Conservation (phyloP, 2,888 invertebrate genomes). For the Malachius bipustulatus region DNA sequence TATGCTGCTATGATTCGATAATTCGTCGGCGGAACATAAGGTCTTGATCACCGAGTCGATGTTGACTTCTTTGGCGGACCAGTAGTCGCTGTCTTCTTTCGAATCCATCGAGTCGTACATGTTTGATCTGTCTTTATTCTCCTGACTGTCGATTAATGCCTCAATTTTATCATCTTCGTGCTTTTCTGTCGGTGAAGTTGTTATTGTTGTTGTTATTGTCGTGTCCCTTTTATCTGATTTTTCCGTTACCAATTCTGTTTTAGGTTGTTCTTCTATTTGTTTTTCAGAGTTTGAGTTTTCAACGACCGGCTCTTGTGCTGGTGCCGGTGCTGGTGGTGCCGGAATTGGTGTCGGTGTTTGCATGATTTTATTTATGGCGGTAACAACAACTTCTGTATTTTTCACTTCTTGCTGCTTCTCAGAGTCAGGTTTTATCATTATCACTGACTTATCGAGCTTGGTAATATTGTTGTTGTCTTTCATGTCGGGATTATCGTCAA, state of each 20-base stretch:
- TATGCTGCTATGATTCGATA: constrained; percentile 34
- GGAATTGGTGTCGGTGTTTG: too few relatives aligned
- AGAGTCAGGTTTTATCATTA: too few relatives aligned
- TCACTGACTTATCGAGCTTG: too few relatives aligned
- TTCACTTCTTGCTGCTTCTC: too few relatives aligned
- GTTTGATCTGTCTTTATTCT: constrained; percentile 26
- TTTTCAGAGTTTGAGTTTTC: constrained; percentile 12
- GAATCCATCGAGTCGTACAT: constrained; percentile 42
- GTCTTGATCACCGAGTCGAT: constrained; percentile 73
- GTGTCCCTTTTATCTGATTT: constrained; percentile 16
- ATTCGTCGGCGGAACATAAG: constrained; percentile 43
- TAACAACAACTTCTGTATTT: too few relatives aligned
- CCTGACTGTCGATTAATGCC: too few relatives aligned
- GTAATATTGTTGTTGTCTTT: too few relatives aligned
- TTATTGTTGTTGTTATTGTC: constrained; percentile 21
- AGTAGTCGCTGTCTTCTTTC: constrained; percentile 62
- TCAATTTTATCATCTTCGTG: too few relatives aligned
- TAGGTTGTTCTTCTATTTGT: constrained; percentile 15
- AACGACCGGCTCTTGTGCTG: constrained; percentile 13
- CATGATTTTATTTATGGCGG: too few relatives aligned
- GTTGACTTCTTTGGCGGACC: constrained; percentile 68
- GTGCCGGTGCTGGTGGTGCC: constrained; percentile 14
- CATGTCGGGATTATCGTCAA: too few relatives aligned
- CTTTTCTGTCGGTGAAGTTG: too few relatives aligned
- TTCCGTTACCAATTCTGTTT: constrained; percentile 13